Evolutionary conservation across 1,140 invertebrate genomes (phyloP), one percentile per base, ranked within the genome.

Genomic region (Drosophila obscura): DNA sequence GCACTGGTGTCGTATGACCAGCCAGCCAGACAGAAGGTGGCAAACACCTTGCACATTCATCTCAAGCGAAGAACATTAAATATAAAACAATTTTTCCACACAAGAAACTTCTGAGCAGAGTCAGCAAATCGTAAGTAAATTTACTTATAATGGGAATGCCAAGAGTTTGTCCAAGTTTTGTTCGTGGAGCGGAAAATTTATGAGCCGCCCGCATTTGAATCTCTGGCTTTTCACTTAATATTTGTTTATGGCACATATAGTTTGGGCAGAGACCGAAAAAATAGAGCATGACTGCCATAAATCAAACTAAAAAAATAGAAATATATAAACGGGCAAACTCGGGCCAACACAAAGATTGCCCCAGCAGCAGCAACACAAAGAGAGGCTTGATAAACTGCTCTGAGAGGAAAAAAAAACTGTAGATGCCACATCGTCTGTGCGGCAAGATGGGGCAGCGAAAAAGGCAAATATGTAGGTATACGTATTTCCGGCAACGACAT

Each of bases 401-500:
- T 22, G 11, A 73, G 72, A 51, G 22, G 22, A 2, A 24, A 39
- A 39, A 11, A 73, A 73, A 57, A 41, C n/a, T 45, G 72, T 58
- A 52, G 55, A 52, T 48, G 31, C 31, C 43, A 51, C 52, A 16
- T 55, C 51, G 73, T 19, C 39, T 69, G 62, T 56, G 69, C 19
- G 46, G 51, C 39, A 61, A 53, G 19, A 31, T 44, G 24, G 35
- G 24, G 15, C 31, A 61, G 39, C 31, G 24, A 16, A 28, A 51
- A 44, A 4, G 24, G 26, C 16, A 41, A 50, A 43, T 46, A 56
- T 22, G n/a, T 50, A 53, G n/a, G 58, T 58, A 74, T 74, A 74
- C 4, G 35, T 74, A 74, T 75, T 75, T 74, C 72, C 61, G 72
- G 9, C 62, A 45, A 26, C 71, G 53, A 74, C 72, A 74, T 66